Base-by-base conservation (phyloP, 2,797 vertebrate species). In the Hoplostethus mediterraneus region DNA sequence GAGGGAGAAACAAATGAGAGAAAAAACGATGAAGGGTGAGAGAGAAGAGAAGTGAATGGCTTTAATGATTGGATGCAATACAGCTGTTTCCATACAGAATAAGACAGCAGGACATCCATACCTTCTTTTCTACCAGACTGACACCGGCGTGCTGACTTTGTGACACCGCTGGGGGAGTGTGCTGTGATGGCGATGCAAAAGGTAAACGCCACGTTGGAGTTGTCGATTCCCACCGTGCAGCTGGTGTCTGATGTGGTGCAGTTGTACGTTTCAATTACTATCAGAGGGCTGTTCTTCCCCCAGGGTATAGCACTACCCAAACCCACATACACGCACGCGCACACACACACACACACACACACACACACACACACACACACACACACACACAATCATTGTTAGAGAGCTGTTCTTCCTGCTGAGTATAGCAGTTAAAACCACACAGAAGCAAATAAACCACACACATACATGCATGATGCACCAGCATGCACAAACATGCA, bases 101-200 rank as follows among this genome's bases (percentile, higher is more conserved):
- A 21, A 21, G 21, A 6, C 44, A 31, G n/a, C 9, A 25, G 3
- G n/a, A 63, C 2, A 4, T 5, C 6, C 75, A 75, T 55, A 90
- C 90, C 87, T 81, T 90, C 87, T 44, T 5, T 65, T 25, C 78
- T 73, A 1, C 90, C 93, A 1, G 36, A 8, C 69, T 90, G 86
- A 69, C 90, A 93, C 6, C 76, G 79, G 0, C 0, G 54, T 0
- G 0, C 0, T 2, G 89, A 90, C 0, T 62, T 31, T 9, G 61
- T 0, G 49, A 66, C 31, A 1, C 13, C 0, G 5, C 17, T 6
- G 55, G 0, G 40, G 1, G 60, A 8, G 12, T 75, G 83, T 0
- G 84, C 82, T 2, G 60, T 75, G 67, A 94, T 3, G 0, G 14
- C 59, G 62, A 91, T 67, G 75, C 87, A 90, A 31, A 86, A 94